Base-by-base conservation (phyloP, 2,888 invertebrate species). In the Dichetophora obliterata region DNA sequence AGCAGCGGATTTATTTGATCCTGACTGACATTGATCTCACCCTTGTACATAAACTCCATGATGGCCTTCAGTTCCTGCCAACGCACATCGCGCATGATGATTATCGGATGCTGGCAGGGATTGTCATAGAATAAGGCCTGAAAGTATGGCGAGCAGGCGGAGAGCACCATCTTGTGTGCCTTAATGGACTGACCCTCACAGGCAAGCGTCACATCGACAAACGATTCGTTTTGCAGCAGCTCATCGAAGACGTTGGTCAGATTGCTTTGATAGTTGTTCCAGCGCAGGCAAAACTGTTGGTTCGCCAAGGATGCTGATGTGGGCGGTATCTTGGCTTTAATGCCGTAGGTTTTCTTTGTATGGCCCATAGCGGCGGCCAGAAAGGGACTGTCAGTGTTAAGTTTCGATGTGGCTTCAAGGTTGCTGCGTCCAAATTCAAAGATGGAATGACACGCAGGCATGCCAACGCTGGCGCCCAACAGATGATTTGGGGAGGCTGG, bases 41-140 rank as follows among this genome's bases (percentile, higher is more conserved):
- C 97, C 88, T 95, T 95, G 91, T 97, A 97, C 97, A 97, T 97
- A 88, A 97, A 97, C 89, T 97, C 96, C 78, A 97, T 96, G 78
- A 95, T 94, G 74, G 96, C 96, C 88, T 96, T 96, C 82, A 97
- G 89, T 86, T 97, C 97, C 78, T 94, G 93, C 93, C 95, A 97
- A 88, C 95, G 94, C 81, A 97, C 95, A 89, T 97, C 97, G 85
- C 95, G 93, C 92, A 97, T 94, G 81, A 97, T 96, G 84, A 97
- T 94, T 83, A 97, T 96, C 78, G 97, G 97, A 87, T 97, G 97
- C 88, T 95, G 95, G 91, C 96, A 97, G 77, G 97, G 97, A 89
- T 97, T 97, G 85, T 97, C 97, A 91, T 95, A 95, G 90, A 97
- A 95, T 82, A 97, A 91, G 61, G 94, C 92, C 90, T 96, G 96